These are phyloP conservation scores for Stigmatopora argus DNA, from an alignment of 2,113 vertebrate genomes.

Conservation along the genomic window DNA sequence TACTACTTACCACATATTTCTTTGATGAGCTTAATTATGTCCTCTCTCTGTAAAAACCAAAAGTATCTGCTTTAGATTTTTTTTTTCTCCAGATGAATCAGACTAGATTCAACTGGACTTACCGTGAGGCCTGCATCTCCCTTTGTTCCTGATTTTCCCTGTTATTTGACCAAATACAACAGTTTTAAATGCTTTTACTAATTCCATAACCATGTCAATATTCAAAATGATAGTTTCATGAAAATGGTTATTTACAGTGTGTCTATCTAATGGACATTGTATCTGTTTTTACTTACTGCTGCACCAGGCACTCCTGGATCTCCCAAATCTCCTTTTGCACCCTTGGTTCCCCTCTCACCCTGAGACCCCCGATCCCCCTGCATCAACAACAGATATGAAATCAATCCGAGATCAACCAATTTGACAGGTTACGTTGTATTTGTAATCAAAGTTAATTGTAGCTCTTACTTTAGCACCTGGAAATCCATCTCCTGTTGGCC, in stretches of 20 bases:
- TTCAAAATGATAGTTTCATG: no score
- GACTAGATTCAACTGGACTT: conserved; percentile 38
- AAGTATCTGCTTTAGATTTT: background rate
- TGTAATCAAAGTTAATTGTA: background rate
- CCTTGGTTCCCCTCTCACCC: conserved; percentile 81
- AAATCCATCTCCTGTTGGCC: conserved; percentile 79
- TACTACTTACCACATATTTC: conserved; percentile 81
- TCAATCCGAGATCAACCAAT: background rate
- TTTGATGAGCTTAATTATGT: conserved; percentile 86
- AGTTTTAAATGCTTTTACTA: background rate
- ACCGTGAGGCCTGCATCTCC: conserved; percentile 83
- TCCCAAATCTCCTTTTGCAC: conserved; percentile 77
- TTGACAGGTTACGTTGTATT: background rate
- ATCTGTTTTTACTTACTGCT: conserved; percentile 64
- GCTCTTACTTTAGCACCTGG: conserved; percentile 78
- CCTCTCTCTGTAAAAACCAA: conserved; percentile 76
- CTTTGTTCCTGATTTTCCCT: conserved; percentile 78
- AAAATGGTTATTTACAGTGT: background rate
- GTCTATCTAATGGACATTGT: background rate
- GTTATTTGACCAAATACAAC: conserved; percentile 16
- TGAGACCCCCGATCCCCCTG: conserved; percentile 78
- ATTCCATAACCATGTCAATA: background rate
- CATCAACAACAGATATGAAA: conserved; percentile 11
- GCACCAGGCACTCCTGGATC: conserved; percentile 76
- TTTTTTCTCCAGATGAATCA: background rate